Conservation (phyloP, 2,888 invertebrate species). For the Cyaniris semiargus region DNA sequence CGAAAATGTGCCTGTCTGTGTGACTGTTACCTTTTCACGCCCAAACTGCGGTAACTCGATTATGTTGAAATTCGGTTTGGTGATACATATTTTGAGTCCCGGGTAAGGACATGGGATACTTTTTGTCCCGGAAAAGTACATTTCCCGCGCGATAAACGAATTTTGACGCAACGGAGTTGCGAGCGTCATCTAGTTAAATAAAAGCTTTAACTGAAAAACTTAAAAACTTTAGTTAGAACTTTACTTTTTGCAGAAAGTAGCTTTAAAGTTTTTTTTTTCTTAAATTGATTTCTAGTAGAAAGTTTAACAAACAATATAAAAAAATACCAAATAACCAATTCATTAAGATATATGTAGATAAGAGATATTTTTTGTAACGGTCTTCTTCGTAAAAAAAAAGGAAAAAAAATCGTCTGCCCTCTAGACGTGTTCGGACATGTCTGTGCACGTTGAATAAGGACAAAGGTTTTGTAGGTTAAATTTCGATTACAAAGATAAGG, state of each 20-base stretch:
- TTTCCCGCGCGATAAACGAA: not conserved
- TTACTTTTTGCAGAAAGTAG: too few relatives aligned
- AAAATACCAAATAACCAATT: not conserved
- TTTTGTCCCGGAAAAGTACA: too few relatives aligned
- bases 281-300: not conserved
- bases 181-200: not conserved
- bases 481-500: not conserved
- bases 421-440: constrained; percentile 9
- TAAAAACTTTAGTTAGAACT: too few relatives aligned
- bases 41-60: too few relatives aligned
- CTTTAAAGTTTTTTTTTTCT: too few relatives aligned
- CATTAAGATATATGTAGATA: constrained; percentile 12
- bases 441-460: constrained; percentile 1
- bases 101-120: too few relatives aligned
- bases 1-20: too few relatives aligned
- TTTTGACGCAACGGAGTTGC: not conserved
- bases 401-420: not conserved
- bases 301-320: not conserved
- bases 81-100: too few relatives aligned
- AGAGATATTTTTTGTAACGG: constrained; percentile 6
- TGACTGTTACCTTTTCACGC: too few relatives aligned
- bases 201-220: too few relatives aligned
- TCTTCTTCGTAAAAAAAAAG: not conserved
- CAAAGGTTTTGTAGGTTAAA: constrained; percentile 9
- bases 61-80: too few relatives aligned